Evolutionary conservation across 37 sponge, comb jelly and placozoan species (phyloP), one percentile per base, ranked within the genome.

Genomic region (Dysidea cf. avara): DNA sequence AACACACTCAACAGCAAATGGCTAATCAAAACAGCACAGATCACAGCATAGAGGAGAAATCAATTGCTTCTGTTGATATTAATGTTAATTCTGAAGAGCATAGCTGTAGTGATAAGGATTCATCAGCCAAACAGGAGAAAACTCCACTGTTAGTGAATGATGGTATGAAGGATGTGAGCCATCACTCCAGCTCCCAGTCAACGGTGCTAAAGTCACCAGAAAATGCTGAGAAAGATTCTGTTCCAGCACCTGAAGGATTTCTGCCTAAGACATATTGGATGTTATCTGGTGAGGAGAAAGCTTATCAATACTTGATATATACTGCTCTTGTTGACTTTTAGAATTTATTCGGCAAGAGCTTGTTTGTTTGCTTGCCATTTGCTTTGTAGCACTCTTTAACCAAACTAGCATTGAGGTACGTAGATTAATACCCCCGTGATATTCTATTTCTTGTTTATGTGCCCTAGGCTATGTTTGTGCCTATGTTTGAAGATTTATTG

Each of bases 331-430:
- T 75, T 22, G 5, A 39, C 13, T 84, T 7, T 37, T 20, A 36
- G 80, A 82, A 34, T 30, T 81, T 11, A 3, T 91, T 25, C 59
- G 83, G 22, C 87, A 94, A 55, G 90, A 94, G 56, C 74, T 82
- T 18, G 62, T 90, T 29, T 69, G 86, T 0, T 66, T 94, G 39
- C 66, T 94, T 7, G 74, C 81, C 21, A 36, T 83, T 7, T 72
- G 77, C 1, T 90, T 91, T 30, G 52, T 90, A 0, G 82, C 80
- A 0, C 55, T 94, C 56, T 94, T 90, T 68, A 94, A 79, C 39
- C 95, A 94, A 33, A 76, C 75, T 7, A 47, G 79, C 26, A 57
- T 90, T 17, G 95, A 94, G 77, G 90, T 90, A 54, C 32, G 65
- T n/a, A n/a, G n/a, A n/a, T n/a, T n/a, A n/a, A n/a, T n/a, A n/a